Evolutionary conservation across 1,140 invertebrate species (phyloP).

Genomic region (Danaus melanippus): DNA sequence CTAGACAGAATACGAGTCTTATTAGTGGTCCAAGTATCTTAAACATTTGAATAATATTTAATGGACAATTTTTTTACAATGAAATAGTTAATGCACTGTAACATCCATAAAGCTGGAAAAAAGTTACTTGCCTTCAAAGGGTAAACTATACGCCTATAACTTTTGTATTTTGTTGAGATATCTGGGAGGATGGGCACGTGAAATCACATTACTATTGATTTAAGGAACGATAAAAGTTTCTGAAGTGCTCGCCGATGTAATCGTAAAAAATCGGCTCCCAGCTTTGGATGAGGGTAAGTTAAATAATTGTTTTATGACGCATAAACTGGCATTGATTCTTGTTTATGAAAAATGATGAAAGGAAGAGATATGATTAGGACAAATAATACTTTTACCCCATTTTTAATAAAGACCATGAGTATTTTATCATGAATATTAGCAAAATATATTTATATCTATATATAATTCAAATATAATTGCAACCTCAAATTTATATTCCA

Average conservation of each 20-base stretch:
- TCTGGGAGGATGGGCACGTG: constrained; percentile 25
- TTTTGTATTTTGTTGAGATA: constrained; percentile 32
- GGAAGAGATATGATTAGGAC: neutral
- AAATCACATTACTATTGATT: constrained; percentile 41
- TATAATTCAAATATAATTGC: too few relatives aligned
- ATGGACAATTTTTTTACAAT: too few relatives aligned
- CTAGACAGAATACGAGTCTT: too few relatives aligned
- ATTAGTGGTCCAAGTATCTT: too few relatives aligned
- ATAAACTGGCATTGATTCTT: constrained; percentile 13
- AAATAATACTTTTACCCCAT: neutral
- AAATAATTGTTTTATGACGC: constrained; percentile 16
- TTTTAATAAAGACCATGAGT: too few relatives aligned
- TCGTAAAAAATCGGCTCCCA: constrained; percentile 18
- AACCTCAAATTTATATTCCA: too few relatives aligned
- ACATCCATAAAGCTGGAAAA: constrained; percentile 11
- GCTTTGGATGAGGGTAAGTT: constrained; percentile 8
- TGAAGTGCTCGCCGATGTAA: constrained; percentile 20
- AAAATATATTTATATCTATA: too few relatives aligned
- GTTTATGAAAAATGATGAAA: constrained; percentile 11
- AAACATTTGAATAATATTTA: too few relatives aligned
- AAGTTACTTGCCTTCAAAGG: constrained; percentile 23
- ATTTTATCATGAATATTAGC: too few relatives aligned
- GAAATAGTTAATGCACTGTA: too few relatives aligned
- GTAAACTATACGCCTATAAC: constrained; percentile 37
- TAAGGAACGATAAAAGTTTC: constrained; percentile 37